Conservation (phyloP, 1,140 invertebrate genomes). For the Galendromus occidentalis region DNA sequence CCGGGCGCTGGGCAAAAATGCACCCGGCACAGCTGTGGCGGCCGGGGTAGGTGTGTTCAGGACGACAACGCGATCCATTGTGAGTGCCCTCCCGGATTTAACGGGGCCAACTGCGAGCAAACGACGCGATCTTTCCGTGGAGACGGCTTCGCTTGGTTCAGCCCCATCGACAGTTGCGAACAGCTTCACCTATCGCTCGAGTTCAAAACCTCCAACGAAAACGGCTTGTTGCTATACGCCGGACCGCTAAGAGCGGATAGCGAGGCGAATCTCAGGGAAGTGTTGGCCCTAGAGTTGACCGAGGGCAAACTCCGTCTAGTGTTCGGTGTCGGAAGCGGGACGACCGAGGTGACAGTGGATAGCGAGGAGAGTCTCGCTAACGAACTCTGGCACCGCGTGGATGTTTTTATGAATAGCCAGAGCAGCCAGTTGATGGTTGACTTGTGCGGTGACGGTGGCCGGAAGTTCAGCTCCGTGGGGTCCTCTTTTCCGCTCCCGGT, state of each 20-base stretch:
- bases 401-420: slow-evolving; percentile 47
- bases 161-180: slow-evolving; percentile 28
- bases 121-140: slow-evolving; percentile 26
- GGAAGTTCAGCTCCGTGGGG: no score
- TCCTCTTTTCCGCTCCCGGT: background rate
- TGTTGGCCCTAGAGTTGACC: slow-evolving; percentile 26
- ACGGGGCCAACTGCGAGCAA: slow-evolving; percentile 29
- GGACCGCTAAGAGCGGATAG: slow-evolving; percentile 23
- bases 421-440: slow-evolving; percentile 25
- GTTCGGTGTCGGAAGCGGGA: slow-evolving; percentile 28
- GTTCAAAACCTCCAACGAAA: slow-evolving; percentile 24
- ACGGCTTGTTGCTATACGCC: slow-evolving; percentile 30
- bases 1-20: background rate
- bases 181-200: slow-evolving; percentile 28
- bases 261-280: slow-evolving; percentile 21
- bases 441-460: background rate
- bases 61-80: background rate
- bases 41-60: background rate
- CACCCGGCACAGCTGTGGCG: background rate
- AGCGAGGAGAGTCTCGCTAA: slow-evolving; percentile 39
- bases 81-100: background rate
- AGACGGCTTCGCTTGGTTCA: slow-evolving; percentile 23
- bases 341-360: slow-evolving; percentile 14
- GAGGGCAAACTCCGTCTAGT: slow-evolving; percentile 26
- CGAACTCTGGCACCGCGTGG: slow-evolving; percentile 55